Percentiles rank a stretch among this genome's conserved stretches.
Conservation (phyloP, 37 sponge, comb jelly and placozoan species). For the Diacarnus erythraeanus region DNA sequence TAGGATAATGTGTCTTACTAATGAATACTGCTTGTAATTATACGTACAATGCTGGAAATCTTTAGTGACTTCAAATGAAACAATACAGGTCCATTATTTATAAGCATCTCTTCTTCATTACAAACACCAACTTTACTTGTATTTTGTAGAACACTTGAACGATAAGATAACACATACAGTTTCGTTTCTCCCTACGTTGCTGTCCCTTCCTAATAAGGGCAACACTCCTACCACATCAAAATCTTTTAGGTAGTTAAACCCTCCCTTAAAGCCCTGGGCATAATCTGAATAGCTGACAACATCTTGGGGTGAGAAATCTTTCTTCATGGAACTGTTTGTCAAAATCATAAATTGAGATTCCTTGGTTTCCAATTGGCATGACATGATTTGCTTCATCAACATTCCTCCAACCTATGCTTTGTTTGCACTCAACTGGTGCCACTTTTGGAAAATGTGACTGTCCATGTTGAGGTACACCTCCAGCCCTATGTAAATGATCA, state of each 20-base stretch:
- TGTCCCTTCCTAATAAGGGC: conserved; percentile 42
- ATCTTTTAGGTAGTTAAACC: conserved; percentile 65
- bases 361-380: conserved; percentile 51
- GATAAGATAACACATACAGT: conserved; percentile 38
- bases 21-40: no score
- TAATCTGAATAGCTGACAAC: conserved; percentile 55
- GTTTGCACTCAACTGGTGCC: neutral
- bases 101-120: conserved; percentile 28
- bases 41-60: conserved; percentile 55
- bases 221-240: conserved; percentile 47
- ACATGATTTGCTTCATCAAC: conserved; percentile 39
- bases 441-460: neutral
- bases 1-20: no score
- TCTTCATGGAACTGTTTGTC: conserved; percentile 30
- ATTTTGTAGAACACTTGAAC: conserved; percentile 42
- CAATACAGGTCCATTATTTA: conserved; percentile 50
- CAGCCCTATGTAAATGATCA: conserved; percentile 24
- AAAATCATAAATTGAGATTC: conserved; percentile 31
- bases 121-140: conserved; percentile 55
- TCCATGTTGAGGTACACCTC: conserved; percentile 33
- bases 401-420: conserved; percentile 48
- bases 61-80: conserved; percentile 35
- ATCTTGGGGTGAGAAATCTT: conserved; percentile 56
- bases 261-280: conserved; percentile 63
- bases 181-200: neutral